Evolutionary conservation across 2,888 invertebrate species (phyloP), one percentile per base, ranked within the genome.

Genomic region (Drosophila stalkeri): DNA sequence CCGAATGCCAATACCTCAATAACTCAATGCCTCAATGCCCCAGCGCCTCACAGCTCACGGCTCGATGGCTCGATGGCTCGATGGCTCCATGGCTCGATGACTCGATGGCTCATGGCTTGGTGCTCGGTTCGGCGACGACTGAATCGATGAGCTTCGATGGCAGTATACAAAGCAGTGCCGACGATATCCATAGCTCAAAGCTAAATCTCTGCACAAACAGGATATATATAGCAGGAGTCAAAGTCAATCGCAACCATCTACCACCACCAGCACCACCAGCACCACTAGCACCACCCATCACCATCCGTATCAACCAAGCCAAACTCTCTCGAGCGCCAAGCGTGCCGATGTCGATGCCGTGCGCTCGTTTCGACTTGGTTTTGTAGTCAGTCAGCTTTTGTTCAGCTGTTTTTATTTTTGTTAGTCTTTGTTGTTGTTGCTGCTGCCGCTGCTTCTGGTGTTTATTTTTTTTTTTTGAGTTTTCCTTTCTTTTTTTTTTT

Each of bases 151-250:
- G 86, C 74, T 78, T 61, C 77, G 73, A 77, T 31, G 60, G 75
- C 39, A 67, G 66, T 55, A 57, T 59, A 52, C 71, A 74, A 68
- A 81, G 82, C 82, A 64, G 59, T 52, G 65, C 60, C 66, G 72
- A 59, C 80, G 89, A 89, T 91, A 91, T 91, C 85, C 91, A 82
- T 90, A 89, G 90, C 90, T 90, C 90, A 90, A 90, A 90, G 91
- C 85, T 75, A 90, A 89, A 90, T 90, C 91, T 90, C 83, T 78
- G 89, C 88, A 85, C 86, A 83, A 86, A 88, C 88, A 86, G 88
- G 86, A 88, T 85, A 83, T 77, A 83, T 74, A 81, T 73, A 83
- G 81, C 69, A 71, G 69, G 59, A 81, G 80, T 82, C 81, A 82
- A 82, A 87, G 81, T 85, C 88, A 82, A 87, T 69, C 72, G 76